Evolutionary conservation across 2,888 invertebrate genomes (phyloP), one percentile per base, ranked within the genome.

Genomic region (Scaptomyza parva): DNA sequence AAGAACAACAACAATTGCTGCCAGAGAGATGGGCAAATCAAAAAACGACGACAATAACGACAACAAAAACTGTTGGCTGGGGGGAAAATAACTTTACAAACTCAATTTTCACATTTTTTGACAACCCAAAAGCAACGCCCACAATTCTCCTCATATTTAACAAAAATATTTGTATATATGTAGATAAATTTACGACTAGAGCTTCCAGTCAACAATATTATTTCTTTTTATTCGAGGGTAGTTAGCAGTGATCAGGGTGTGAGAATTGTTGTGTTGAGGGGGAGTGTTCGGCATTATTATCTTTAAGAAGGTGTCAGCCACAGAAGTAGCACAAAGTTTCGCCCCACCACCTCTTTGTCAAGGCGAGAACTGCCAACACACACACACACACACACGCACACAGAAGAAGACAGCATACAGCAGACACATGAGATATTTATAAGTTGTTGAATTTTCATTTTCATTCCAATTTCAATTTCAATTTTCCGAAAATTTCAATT

Each of bases 81-180:
- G 59, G 52, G 50, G 37, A 17, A 17, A 61, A 70, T 76, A 88
- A 84, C 73, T 88, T 84, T 88, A 62, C 69, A 81, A 84, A 84
- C 88, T 84, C 85, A 88, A 88, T 84, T 84, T 84, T 78, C 78
- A 83, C 71, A 84, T 75, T 78, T 80, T 87, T 52, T 78, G 70
- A 87, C 87, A 79, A 59, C 59, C 43, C 61, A 45, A 69, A 69
- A 66, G 65, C 43, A 37, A 53, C 78, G 77, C 80, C 78, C 77
- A 76, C 62, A 70, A 73, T 66, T 65, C 75, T 86, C 75, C 66
- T 67, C 71, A 78, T 84, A 88, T 86, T 88, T 85, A 84, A 69
- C 76, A 78, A 88, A 73, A 78, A 84, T 84, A 84, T 84, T 84
- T 84, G 87, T 84, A 88, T 84, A 88, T 88, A 70, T 81, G 84